Base-by-base conservation (phyloP, 2,888 invertebrate genomes). In the Bombylius major region DNA sequence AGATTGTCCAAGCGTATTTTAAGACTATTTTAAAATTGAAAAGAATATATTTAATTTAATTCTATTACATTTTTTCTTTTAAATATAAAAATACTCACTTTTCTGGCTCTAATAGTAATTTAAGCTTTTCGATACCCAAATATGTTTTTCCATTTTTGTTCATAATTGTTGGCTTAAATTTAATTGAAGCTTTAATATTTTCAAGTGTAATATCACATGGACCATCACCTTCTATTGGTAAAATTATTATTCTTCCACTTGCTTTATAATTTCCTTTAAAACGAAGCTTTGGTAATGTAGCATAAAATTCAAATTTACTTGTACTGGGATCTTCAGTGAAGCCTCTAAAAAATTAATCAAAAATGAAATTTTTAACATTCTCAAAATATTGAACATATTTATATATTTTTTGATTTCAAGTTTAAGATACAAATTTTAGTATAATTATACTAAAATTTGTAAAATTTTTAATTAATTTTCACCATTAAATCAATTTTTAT, bases 1-100 rank as follows among this genome's bases (percentile, higher is more conserved):
- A 77, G 65, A 62, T 76, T 75, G 34, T 61, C 62, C n/a, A 76
- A 71, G 23, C 23, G 23, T 23, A 23, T 23, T 23, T 23, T 23
- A 3, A 23, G 23, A 1, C 23, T 23, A 32, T 23, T 23, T 23
- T 23, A 1, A 23, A 23, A 23, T 23, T 23, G 3, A 3, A 23
- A 23, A 23, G 23, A n/a, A n/a, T n/a, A n/a, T n/a, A n/a, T n/a
- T n/a, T n/a, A n/a, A n/a, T n/a, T n/a, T n/a, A n/a, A n/a, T n/a
- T n/a, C n/a, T n/a, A n/a, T n/a, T n/a, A n/a, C n/a, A n/a, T n/a
- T n/a, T n/a, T n/a, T n/a, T n/a, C n/a, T n/a, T n/a, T n/a, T n/a
- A n/a, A n/a, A n/a, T n/a, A n/a, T n/a, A n/a, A n/a, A n/a, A n/a
- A n/a, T n/a, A n/a, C 51, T 47, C 50, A 54, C 55, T 46, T 34